A percentile compares a stretch with the other conserved stretches of the same genome.
Evolutionary conservation across 2,888 invertebrate genomes (phyloP).

Genomic region (Agriopis aurantiaria): DNA sequence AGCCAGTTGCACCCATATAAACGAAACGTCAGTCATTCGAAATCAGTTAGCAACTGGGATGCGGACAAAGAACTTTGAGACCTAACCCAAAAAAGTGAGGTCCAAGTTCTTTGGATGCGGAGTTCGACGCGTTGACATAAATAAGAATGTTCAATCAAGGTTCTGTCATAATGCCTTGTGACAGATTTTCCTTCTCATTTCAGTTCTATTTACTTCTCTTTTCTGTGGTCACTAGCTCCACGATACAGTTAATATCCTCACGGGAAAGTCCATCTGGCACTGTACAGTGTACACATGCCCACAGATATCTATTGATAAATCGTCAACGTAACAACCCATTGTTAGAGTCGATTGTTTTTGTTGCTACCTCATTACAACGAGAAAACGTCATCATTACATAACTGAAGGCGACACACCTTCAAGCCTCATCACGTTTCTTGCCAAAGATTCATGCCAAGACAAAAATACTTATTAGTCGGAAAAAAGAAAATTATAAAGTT

Average conservation of each 20-base stretch:
- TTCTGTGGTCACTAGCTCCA: no score
- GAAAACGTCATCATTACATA: conserved; percentile 14
- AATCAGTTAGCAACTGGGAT: no score
- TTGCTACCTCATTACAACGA: conserved; percentile 14
- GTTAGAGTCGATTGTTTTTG: conserved; percentile 9
- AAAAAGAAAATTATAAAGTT: background rate
- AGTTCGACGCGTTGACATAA: no score
- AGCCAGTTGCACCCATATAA: background rate
- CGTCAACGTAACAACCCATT: conserved; percentile 17
- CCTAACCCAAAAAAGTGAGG: no score
- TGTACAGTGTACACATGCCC: background rate
- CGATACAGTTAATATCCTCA: background rate
- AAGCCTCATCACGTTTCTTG: background rate
- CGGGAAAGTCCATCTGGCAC: conserved; percentile 11
- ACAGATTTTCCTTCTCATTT: no score
- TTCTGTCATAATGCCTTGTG: no score
- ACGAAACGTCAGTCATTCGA: no score
- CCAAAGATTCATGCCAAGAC: conserved; percentile 17
- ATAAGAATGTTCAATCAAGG: no score
- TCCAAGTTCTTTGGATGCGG: no score
- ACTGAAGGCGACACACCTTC: conserved; percentile 14
- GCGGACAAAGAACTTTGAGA: no score
- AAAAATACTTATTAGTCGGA: conserved; percentile 2
- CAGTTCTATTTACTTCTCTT: no score
- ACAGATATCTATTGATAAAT: conserved; percentile 4